Evolutionary conservation across 2,797 vertebrate species (phyloP), one percentile per base, ranked within the genome.

Genomic region (Numenius phaeopus): DNA sequence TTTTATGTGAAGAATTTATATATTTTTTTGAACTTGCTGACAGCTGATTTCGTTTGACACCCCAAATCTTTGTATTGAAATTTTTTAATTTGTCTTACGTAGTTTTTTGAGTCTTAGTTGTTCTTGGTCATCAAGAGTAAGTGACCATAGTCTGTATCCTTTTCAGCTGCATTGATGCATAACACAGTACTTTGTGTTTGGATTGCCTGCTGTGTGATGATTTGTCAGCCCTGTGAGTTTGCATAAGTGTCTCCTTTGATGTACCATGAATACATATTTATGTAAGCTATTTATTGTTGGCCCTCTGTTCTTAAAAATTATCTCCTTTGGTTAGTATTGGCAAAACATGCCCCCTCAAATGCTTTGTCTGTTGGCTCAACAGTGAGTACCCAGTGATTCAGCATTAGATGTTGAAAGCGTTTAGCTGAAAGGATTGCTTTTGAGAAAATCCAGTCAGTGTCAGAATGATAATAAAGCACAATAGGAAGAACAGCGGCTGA

Each of bases 311-410:
- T 79, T 91, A 58, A 80, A 92, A 87, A 62, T 13, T 39, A 9
- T 0, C 10, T 89, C 37, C 70, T 82, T 87, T 52, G 42, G 62
- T 64, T 75, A 82, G 49, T 90, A 23, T 49, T 91, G 87, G 73
- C 80, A 90, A 87, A 91, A 87, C 77, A 34, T 82, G 18, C n/a
- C 34, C 23, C 23, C 39, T 93, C n/a, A 40, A 29, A 91, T 91
- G 70, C 64, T 90, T 57, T 27, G 61, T 78, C 11, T 76, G 40
- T 90, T 95, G 92, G 85, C 88, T 96, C 46, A 89, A 76, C 78
- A 89, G 65, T 16, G 47, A 94, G 71, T 26, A 72, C 42, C 70
- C 58, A 59, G 85, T 95, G 94, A 97, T 96, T 93, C 92, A 95
- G 89, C 95, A 92, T 85, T 85, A 92, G 89, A 32, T 55, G 66